Conservation (phyloP, 37 sponge, comb jelly and placozoan species). For the Amphimedon queenslandica region DNA sequence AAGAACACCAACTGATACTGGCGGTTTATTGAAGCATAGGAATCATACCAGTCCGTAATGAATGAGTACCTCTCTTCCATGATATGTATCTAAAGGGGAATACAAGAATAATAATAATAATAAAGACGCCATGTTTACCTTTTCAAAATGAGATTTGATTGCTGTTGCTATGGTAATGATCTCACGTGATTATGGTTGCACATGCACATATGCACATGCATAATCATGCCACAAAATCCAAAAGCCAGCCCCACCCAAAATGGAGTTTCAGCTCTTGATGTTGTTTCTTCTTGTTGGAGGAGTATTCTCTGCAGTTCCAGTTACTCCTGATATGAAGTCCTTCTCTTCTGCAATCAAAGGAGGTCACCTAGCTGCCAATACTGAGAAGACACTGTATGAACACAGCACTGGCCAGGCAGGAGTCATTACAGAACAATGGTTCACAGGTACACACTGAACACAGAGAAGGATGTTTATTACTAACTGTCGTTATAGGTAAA, state of each 20-base stretch:
- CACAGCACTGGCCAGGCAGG: slow-evolving; percentile 45
- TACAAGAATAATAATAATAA: not conserved
- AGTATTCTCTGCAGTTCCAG: no score
- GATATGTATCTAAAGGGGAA: not conserved
- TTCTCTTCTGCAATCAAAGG: slow-evolving; percentile 81
- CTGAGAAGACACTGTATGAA: slow-evolving; percentile 62
- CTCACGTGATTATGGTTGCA: not conserved
- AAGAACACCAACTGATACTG: slow-evolving; percentile 88
- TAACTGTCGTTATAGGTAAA: slow-evolving; percentile 13
- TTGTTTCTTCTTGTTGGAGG: not conserved
- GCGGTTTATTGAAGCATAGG: slow-evolving; percentile 81
- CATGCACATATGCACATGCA: not conserved
- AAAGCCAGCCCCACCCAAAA: not conserved
- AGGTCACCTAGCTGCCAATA: slow-evolving; percentile 27
- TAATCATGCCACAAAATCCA: not conserved
- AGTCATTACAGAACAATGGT: slow-evolving; percentile 83
- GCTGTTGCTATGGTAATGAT: no score
- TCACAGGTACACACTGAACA: slow-evolving; percentile 19
- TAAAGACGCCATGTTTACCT: no score
- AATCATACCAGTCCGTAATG: slow-evolving; percentile 93
- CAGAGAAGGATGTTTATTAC: not conserved
- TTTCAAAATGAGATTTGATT: no score
- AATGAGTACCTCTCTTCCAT: slow-evolving; percentile 86
- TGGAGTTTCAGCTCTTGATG: no score
- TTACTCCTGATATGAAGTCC: slow-evolving; percentile 28